Evolutionary conservation across 2,113 vertebrate species (phyloP).

Genomic region (Zosterops lateralis): DNA sequence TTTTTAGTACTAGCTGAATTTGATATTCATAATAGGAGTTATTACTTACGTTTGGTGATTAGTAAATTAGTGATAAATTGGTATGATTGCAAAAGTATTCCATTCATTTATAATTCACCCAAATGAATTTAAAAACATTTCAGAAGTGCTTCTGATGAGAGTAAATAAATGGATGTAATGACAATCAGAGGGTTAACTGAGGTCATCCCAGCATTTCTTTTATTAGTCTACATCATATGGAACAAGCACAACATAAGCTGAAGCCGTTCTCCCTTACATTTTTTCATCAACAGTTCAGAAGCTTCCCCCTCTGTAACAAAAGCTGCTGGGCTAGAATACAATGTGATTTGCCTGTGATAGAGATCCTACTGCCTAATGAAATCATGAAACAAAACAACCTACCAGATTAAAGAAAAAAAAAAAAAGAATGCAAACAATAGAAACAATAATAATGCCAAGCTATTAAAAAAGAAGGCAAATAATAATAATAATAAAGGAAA

Average conservation of each 20-base stretch:
- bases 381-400: neutral
- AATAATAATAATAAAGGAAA: neutral
- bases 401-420: neutral
- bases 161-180: constrained; percentile 37
- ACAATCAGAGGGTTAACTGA: neutral
- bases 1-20: neutral
- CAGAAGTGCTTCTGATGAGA: constrained; percentile 29
- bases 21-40: neutral
- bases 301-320: neutral
- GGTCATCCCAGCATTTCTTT: neutral
- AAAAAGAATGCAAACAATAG: neutral
- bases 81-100: neutral
- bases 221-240: neutral
- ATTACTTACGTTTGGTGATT: constrained; percentile 33
- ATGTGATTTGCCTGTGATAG: neutral
- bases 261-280: neutral
- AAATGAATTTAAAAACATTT: constrained; percentile 51
- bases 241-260: neutral
- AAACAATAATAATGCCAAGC: neutral
- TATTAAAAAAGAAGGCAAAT: neutral
- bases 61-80: constrained; percentile 39
- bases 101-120: constrained; percentile 25
- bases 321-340: neutral
- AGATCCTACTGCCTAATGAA: neutral
- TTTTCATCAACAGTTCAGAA: neutral